A percentile compares a stretch with the other conserved stretches of the same genome.
These are phyloP conservation scores for Discoglossus pictus DNA, from an alignment of 2,797 vertebrate genomes.

Conservation along the genomic window DNA sequence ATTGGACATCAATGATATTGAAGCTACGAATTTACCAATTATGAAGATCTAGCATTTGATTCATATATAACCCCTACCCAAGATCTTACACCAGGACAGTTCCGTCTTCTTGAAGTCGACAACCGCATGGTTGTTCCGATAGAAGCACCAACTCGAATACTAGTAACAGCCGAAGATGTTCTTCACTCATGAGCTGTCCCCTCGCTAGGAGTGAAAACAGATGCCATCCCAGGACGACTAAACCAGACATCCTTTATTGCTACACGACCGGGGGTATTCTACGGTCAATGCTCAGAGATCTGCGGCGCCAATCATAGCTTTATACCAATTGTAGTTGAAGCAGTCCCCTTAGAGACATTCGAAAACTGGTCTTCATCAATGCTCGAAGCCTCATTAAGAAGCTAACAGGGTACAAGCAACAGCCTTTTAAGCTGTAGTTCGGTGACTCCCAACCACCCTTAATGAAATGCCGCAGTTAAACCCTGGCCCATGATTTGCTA, in stretches of 20 bases:
- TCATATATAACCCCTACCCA: too few species aligned
- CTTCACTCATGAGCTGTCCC: constrained; percentile 50
- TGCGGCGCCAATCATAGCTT: constrained; percentile 61
- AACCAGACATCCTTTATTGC: constrained; percentile 50
- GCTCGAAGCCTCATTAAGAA: constrained; percentile 49
- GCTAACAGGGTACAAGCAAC: constrained; percentile 52
- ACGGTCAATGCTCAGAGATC: constrained; percentile 41
- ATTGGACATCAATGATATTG: too few species aligned
- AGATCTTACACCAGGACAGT: too few species aligned
- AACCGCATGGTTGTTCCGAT: too few species aligned
- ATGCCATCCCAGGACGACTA: constrained; percentile 33
- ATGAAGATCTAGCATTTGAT: too few species aligned
- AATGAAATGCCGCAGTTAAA: constrained; percentile 6
- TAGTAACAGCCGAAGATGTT: too few species aligned
- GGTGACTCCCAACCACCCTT: constrained; percentile 36
- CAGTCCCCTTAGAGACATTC: constrained; percentile 50
- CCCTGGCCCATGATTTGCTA: not conserved
- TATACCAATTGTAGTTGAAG: constrained; percentile 58
- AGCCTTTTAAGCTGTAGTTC: constrained; percentile 58
- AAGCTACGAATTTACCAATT: too few species aligned
- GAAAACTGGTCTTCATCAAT: not conserved
- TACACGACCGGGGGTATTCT: accelerated
- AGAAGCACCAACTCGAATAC: too few species aligned
- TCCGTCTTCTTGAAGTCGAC: too few species aligned
- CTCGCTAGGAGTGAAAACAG: constrained; percentile 45